These are phyloP conservation scores for Tangachromis dhanisi DNA, from an alignment of 2,113 vertebrate species.

Conservation along the genomic window DNA sequence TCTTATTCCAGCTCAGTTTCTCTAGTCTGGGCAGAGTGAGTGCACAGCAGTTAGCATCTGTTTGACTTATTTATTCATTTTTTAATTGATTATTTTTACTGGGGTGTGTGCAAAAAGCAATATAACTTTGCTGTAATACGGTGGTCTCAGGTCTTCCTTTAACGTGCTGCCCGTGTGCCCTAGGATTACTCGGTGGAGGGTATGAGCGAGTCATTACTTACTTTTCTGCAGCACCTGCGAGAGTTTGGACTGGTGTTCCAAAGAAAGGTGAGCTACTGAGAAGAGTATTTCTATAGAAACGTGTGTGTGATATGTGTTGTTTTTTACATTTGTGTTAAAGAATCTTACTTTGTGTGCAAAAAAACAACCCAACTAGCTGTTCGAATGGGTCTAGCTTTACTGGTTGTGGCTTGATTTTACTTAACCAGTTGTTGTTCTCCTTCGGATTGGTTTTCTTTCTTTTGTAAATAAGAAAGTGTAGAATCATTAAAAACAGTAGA, in stretches of 20 bases:
- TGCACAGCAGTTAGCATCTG: neutral
- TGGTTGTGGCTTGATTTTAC: neutral
- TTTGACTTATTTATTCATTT: neutral
- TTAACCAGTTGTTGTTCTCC: accelerated
- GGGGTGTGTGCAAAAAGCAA: neutral
- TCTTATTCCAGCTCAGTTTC: conserved; percentile 92
- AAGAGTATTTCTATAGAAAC: neutral
- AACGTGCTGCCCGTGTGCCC: neutral
- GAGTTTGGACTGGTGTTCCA: conserved; percentile 93
- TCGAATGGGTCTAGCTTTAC: accelerated
- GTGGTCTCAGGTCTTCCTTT: accelerated
- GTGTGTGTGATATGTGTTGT: too few relatives aligned
- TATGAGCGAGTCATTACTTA: conserved; percentile 90
- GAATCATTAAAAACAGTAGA: neutral
- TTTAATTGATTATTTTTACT: neutral
- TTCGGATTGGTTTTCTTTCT: neutral
- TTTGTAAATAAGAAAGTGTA: neutral
- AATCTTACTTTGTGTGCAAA: neutral
- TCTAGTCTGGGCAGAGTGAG: conserved; percentile 88
- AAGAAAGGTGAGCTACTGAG: conserved; percentile 76
- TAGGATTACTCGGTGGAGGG: conserved; percentile 94
- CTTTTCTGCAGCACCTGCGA: conserved; percentile 86
- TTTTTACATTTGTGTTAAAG: neutral
- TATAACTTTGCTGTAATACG: neutral
- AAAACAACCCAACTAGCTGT: accelerated